Evolutionary conservation across 2,113 vertebrate genomes (phyloP), one percentile per base, ranked within the genome.

Genomic region (Halcyon malimbica): DNA sequence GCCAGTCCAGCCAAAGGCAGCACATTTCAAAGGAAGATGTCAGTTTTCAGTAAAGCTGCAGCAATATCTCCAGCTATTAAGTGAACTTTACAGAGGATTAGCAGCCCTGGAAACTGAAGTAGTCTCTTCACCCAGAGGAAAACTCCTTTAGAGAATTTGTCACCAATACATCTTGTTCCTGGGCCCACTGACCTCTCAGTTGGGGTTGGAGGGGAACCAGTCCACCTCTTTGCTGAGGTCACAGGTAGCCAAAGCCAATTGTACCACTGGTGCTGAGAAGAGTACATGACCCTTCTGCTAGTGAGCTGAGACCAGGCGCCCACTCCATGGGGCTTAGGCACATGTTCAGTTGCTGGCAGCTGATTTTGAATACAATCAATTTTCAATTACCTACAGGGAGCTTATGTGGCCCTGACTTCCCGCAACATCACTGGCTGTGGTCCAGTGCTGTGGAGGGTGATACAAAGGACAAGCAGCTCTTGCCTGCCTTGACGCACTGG

Each of bases 371-470:
- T 46, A 50, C 37, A 91, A 46, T 37, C 46, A 81, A n/a, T 68
- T 91, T 74, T n/a, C 37, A 65, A 0, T 50, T 62, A 70, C 50
- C 53, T 67, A 6, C 1, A 1, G 46, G 28, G 50, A 87, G 10
- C 41, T 76, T 48, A 29, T 10, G 4, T 37, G 44, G 14, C 46
- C 64, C 83, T 23, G 69, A 59, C 41, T 54, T 70, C 37, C 46
- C 0, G 0, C 83, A 80, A 15, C 37, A 37, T 24, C 1, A 1
- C 46, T 87, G 90, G 51, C 54, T 37, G 1, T 0, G 0, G 17
- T 20, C 25, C 74, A 59, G 68, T 1, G 11, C 68, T 60, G 20
- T 14, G 26, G 18, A 85, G 29, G 54, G 42, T 7, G 44, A 35
- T 77, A 60, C 37, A 87, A 83, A 77, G 50, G 64, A 26, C 54